These are phyloP conservation scores for Cinclus mexicanus DNA, from an alignment of 2,113 vertebrate genomes.

Conservation along the genomic window DNA sequence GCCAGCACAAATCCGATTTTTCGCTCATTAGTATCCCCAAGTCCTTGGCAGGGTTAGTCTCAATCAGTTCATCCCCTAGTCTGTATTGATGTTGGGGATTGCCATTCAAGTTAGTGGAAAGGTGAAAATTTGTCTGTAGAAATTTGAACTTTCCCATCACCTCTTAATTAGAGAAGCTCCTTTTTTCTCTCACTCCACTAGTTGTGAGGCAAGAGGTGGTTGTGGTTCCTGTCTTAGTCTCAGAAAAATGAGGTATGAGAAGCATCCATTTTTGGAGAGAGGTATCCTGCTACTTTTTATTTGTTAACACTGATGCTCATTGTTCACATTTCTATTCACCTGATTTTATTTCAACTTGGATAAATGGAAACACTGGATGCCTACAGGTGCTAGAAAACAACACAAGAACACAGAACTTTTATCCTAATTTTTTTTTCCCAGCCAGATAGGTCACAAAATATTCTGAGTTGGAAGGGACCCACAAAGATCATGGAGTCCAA, in stretches of 20 bases:
- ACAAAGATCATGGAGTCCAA: fast-evolving
- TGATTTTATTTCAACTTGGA: not conserved
- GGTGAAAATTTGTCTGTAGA: not conserved
- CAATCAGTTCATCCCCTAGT: not conserved
- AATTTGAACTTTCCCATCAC: not conserved
- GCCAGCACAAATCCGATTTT: fast-evolving
- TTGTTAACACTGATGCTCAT: not conserved
- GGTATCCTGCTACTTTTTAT: not conserved
- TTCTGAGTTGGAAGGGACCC: not conserved
- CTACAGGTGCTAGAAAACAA: not conserved
- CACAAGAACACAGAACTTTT: not conserved
- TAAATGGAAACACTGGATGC: not conserved
- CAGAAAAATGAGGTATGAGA: not conserved
- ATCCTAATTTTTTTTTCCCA: not conserved
- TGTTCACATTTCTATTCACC: not conserved
- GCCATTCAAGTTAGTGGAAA: not conserved
- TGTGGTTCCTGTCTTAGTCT: not conserved
- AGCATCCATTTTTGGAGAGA: not conserved
- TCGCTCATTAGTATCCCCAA: not conserved
- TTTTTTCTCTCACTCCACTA: not conserved
- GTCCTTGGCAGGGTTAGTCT: not conserved
- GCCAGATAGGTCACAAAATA: not conserved
- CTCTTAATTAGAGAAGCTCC: not conserved
- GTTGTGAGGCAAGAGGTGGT: not conserved
- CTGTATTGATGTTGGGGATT: not conserved